Evolutionary conservation across 2,888 invertebrate species (phyloP).

Genomic region (Acanthococcus lagerstroemiae): DNA sequence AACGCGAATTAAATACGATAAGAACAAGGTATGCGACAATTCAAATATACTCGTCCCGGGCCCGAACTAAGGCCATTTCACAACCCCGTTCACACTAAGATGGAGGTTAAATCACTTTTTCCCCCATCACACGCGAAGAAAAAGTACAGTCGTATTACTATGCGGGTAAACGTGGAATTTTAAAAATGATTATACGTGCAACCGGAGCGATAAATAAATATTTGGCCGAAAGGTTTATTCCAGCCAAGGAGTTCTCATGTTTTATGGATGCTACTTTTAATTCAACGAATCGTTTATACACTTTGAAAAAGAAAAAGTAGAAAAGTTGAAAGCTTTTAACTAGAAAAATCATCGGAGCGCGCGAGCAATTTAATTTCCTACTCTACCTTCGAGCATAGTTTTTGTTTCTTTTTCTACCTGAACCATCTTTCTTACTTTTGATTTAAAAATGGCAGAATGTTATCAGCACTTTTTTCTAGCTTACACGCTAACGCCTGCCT

Average conservation of each 20-base stretch:
- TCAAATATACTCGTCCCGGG: too few species aligned
- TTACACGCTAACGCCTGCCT: not conserved
- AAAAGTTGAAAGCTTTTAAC: constrained; percentile 28
- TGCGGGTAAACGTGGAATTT: constrained; percentile 8
- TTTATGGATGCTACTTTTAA: constrained; percentile 30
- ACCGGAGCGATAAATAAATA: constrained; percentile 24
- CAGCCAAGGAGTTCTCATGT: constrained; percentile 24
- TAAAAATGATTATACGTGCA: constrained; percentile 23
- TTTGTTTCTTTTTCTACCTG: constrained; percentile 13
- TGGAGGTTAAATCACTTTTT: too few species aligned
- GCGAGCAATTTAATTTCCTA: constrained; percentile 28
- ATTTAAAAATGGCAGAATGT: constrained; percentile 2
- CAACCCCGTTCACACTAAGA: too few species aligned
- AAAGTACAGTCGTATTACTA: not conserved
- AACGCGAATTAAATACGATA: too few species aligned
- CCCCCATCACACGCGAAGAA: not conserved
- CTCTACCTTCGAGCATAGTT: constrained; percentile 10
- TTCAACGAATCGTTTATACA: constrained; percentile 30
- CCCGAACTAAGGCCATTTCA: too few species aligned
- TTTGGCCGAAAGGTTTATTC: constrained; percentile 21
- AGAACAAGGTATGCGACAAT: too few species aligned
- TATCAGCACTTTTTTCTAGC: not conserved
- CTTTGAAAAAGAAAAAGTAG: constrained; percentile 27
- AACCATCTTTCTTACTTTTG: not conserved
- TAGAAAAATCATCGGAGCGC: constrained; percentile 29